Evolutionary conservation across 2,797 vertebrate species (phyloP).

Genomic region (Bradypodion pumilum): DNA sequence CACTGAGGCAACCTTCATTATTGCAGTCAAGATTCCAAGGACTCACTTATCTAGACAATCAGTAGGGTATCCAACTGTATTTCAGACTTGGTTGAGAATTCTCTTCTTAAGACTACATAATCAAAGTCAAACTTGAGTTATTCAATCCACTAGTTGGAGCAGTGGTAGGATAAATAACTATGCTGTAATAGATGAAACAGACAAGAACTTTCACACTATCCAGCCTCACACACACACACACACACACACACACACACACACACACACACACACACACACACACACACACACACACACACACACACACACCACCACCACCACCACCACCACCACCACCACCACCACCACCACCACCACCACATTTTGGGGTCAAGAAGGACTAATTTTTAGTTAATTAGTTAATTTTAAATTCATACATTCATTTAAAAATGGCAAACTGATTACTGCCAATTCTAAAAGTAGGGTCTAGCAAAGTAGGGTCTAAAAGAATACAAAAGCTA

Average conservation of each 20-base stretch:
- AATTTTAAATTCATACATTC: neutral
- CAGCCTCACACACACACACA: no score
- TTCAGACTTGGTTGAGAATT: neutral
- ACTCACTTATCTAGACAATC: neutral
- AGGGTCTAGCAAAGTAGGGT: neutral
- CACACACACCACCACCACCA: no score
- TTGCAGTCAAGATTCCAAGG: neutral
- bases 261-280: no score
- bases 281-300: no score
- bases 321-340: no score
- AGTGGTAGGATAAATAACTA: neutral
- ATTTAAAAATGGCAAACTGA: neutral
- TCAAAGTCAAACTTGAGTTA: neutral
- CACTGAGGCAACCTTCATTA: constrained; percentile 14
- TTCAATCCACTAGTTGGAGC: neutral
- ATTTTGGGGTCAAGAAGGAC: neutral
- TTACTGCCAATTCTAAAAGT: neutral
- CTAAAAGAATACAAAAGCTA: no score
- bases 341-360: no score
- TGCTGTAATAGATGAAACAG: no score
- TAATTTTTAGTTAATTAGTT: no score
- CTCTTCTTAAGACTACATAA: neutral
- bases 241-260: no score
- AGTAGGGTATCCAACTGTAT: neutral
- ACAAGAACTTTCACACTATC: neutral